These are phyloP conservation scores for Mormyrus iriodes DNA, from an alignment of 2,113 vertebrate species.

Conservation along the genomic window DNA sequence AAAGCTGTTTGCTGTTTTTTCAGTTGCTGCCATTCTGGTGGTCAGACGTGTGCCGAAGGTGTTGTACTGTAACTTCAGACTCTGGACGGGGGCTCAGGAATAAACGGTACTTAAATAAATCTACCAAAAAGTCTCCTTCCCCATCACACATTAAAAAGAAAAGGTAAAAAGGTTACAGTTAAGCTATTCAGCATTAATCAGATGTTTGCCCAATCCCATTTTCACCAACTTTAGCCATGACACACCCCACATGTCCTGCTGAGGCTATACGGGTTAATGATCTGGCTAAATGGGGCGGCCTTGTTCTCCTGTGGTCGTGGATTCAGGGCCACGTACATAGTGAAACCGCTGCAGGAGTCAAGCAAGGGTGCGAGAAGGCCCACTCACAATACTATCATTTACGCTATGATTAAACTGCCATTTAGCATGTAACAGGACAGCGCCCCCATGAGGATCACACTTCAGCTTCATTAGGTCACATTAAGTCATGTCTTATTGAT, in stretches of 20 bases:
- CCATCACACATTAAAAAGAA: not conserved
- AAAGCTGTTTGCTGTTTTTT: not conserved
- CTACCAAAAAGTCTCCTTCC: not conserved
- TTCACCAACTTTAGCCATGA: not conserved
- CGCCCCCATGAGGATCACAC: not conserved
- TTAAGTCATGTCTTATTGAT: not conserved
- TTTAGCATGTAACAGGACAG: not conserved
- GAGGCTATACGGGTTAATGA: not conserved
- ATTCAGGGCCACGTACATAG: not conserved
- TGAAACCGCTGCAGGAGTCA: not conserved
- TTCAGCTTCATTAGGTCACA: not conserved
- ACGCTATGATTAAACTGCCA: not conserved
- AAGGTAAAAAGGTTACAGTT: not conserved
- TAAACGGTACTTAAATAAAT: not conserved
- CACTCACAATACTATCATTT: not conserved
- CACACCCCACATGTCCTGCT: not conserved
- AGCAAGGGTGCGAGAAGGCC: no score
- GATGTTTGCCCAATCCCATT: not conserved
- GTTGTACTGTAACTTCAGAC: not conserved
- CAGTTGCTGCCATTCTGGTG: not conserved
- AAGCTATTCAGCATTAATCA: not conserved
- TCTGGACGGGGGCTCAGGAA: not conserved
- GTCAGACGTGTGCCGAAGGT: not conserved
- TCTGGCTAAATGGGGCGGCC: not conserved
- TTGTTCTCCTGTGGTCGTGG: not conserved